Base-by-base conservation (phyloP, 2,888 invertebrate species). In the Sphaerophoria rueppellii region DNA sequence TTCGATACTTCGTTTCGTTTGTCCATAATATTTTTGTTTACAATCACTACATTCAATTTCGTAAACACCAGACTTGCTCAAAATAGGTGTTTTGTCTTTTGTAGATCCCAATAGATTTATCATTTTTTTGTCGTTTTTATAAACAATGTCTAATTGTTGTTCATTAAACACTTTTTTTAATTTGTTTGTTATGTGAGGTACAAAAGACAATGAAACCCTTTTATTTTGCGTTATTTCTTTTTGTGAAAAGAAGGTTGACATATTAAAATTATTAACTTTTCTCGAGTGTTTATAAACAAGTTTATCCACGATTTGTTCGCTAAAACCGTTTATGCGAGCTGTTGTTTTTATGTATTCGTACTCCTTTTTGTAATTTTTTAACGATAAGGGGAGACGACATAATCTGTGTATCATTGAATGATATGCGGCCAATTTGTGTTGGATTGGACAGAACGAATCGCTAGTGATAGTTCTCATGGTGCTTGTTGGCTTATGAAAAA, bases 141-240 rank as follows among this genome's bases (percentile, higher is more conserved):
- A 52, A n/a, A 52, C 50, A 16, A 52, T 52, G 24, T 16, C 50
- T 6, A 52, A 16, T 52, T 52, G 16, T n/a, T 52, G 50, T 6
- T 52, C 16, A 52, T 16, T 52, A 7, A 52, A 52, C 16, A 16
- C 50, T 52, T 52, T 52, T 52, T 52, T 52, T 52, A 52, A 52
- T 16, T 52, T 52, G 16, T 52, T 52, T 14, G 50, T 52, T 16
- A 52, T 16, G 4, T 52, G 50, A 14, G 50, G 16, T 16, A 16
- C 50, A 52, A 52, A 52, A 52, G 50, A 16, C 16, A 52, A 6
- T 16, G 50, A n/a, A n/a, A 52, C 50, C 16, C 50, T 52, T 52
- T 52, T 52, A 52, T 52, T 16, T 52, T 52, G 16, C n/a, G 4
- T 52, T 52, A 14, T 16, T 52, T 52, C 16, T 16, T 52, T 52